Evolutionary conservation across 2,888 invertebrate species (phyloP).

Genomic region (Sarcophaga subvicina): DNA sequence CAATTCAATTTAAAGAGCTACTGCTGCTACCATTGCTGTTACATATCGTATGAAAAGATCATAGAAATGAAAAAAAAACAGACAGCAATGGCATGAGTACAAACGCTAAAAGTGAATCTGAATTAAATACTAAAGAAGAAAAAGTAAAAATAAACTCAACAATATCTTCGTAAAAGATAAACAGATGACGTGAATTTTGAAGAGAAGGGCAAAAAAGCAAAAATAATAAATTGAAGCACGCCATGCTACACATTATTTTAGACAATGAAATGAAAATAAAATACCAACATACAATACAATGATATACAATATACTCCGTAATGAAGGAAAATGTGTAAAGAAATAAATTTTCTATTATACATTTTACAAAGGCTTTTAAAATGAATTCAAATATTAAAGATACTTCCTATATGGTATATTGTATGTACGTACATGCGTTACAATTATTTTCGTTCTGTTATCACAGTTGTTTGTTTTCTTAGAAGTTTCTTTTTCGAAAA

Average conservation of each 20-base stretch:
- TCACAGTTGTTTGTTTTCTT: too few relatives aligned
- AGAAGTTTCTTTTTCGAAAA: too few relatives aligned
- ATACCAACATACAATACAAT: neutral
- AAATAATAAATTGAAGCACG: neutral
- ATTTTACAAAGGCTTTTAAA: neutral
- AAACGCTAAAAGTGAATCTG: neutral
- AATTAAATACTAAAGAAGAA: neutral
- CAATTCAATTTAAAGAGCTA: constrained; percentile 55
- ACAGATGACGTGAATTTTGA: neutral
- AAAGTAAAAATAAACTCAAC: neutral
- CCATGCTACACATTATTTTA: neutral
- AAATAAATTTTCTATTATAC: neutral
- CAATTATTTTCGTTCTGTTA: neutral
- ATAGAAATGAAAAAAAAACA: neutral
- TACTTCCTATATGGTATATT: neutral
- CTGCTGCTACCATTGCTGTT: neutral
- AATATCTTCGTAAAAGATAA: too few relatives aligned
- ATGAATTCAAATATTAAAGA: neutral
- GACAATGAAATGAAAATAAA: neutral
- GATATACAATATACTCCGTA: neutral
- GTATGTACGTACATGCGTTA: neutral
- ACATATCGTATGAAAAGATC: neutral
- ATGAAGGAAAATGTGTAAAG: neutral
- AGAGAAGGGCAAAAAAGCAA: neutral
- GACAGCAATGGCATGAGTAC: neutral